phyloP scores from a whole-genome alignment of 2,113 vertebrate genomes.

The Oophaga pumilio region DNA sequence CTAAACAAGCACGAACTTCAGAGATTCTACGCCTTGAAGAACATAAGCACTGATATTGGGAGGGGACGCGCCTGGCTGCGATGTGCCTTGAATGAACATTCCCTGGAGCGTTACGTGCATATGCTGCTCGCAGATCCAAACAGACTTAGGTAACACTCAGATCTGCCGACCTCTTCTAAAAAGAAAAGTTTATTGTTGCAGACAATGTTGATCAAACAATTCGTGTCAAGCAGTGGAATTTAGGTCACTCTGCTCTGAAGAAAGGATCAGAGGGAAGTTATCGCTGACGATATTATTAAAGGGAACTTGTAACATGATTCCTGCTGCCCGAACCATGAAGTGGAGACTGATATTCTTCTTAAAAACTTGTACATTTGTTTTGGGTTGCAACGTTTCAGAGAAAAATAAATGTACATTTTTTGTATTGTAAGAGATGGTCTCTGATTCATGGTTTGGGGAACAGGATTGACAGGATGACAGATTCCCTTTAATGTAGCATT shows the following conservation, averaged over 20 bases:
- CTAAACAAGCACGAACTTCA: conserved; percentile 93
- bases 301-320: too few species aligned
- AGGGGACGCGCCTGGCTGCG: conserved; percentile 94
- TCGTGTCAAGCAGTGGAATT: background rate
- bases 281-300: background rate
- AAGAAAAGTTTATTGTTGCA: background rate
- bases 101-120: conserved; percentile 91
- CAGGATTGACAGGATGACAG: too few species aligned
- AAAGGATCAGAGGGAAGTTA: background rate
- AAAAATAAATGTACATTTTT: too few species aligned
- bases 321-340: too few species aligned
- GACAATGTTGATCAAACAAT: background rate
- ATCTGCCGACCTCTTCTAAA: background rate
- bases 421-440: too few species aligned
- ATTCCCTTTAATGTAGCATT: too few species aligned
- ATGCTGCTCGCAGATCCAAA: conserved; percentile 84
- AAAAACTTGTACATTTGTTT: too few species aligned
- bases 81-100: conserved; percentile 94
- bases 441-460: too few species aligned
- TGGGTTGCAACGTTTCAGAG: too few species aligned
- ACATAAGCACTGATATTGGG: conserved; percentile 86
- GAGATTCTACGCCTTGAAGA: conserved; percentile 86
- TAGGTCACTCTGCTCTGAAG: background rate
- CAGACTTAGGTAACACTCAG: conserved; percentile 80
- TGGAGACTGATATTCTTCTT: too few species aligned